Evolutionary conservation across 2,888 invertebrate genomes (phyloP).

Genomic region (Lapara coniferarum): DNA sequence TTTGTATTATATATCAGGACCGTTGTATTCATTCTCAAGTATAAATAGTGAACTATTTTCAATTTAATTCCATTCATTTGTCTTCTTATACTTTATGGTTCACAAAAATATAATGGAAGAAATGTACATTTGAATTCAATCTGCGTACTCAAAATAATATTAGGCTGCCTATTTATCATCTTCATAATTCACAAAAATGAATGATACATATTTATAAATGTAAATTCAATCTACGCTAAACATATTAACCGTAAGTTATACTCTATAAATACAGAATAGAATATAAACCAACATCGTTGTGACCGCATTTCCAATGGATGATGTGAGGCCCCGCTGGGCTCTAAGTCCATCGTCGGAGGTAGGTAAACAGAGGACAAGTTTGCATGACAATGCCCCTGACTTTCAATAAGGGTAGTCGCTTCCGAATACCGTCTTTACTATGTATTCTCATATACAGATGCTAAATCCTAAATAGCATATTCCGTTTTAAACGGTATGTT

Average conservation of each 20-base stretch:
- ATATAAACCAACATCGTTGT: background rate
- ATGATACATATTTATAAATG: background rate
- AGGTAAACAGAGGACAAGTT: slow-evolving; percentile 17
- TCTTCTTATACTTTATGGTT: too few relatives aligned
- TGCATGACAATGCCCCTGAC: slow-evolving; percentile 19
- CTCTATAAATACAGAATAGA: background rate
- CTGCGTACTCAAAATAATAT: too few relatives aligned
- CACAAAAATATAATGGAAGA: too few relatives aligned
- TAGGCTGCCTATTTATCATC: too few relatives aligned
- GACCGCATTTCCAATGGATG: background rate
- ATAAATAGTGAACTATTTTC: too few relatives aligned
- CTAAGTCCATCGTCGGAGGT: slow-evolving; percentile 6
- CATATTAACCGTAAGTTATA: background rate
- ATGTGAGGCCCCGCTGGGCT: background rate
- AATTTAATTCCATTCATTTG: too few relatives aligned
- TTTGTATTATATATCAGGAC: too few relatives aligned
- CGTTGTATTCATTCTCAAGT: too few relatives aligned
- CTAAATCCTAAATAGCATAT: background rate
- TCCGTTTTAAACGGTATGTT: too few relatives aligned
- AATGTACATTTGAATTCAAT: too few relatives aligned
- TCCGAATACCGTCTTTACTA: background rate
- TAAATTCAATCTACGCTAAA: background rate
- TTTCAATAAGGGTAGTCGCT: slow-evolving; percentile 13
- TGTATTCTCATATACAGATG: background rate
- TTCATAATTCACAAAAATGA: too few relatives aligned